Base-by-base conservation (phyloP, 2,797 vertebrate genomes). In the Oreochromis grahami region DNA sequence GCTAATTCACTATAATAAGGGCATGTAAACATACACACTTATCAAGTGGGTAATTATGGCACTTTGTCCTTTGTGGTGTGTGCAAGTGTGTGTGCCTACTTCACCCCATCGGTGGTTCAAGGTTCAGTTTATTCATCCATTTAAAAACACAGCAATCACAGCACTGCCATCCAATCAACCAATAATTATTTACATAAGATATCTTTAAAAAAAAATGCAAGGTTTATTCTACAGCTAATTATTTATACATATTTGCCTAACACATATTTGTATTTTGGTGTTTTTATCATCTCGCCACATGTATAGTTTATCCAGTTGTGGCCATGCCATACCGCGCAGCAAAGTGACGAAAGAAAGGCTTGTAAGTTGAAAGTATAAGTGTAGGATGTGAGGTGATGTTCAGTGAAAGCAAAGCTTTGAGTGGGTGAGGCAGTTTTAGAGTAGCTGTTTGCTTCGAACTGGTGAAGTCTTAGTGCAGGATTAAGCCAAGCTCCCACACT, bases 401-500 rank as follows among this genome's bases (percentile, higher is more conserved):
- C 17, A 7, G 4, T 48, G 29, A 72, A 48, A 48, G 17, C 21
- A 72, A 48, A 72, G 10, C 7, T 50, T 74, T 74, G 17, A 74
- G 26, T 74, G 43, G 43, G 7, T 50, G 7, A 74, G 4, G 41
- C 0, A 32, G 26, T 9, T 50, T 72, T 72, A 29, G 6, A 29
- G 70, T 19, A 50, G 70, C 17, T 34, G 45, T 74, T 74, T 74
- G 15, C 45, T n/a, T 74, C 26, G 50, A 12, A 74, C 29, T 74
- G 45, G 15, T 29, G 24, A 74, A 8, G 45, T 74, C 29, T 50
- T 63, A 34, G 41, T 21, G 15, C 19, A 60, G 55, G 17, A 21
- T 45, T 24, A 34, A 32, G 70, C 41, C 76, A 65, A 82, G 68
- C 87, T 88, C 74, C 76, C 92, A 87, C 80, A 80, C 60, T 86